phyloP scores from a whole-genome alignment of 2,113 vertebrate species.

The Sprattus sprattus region DNA sequence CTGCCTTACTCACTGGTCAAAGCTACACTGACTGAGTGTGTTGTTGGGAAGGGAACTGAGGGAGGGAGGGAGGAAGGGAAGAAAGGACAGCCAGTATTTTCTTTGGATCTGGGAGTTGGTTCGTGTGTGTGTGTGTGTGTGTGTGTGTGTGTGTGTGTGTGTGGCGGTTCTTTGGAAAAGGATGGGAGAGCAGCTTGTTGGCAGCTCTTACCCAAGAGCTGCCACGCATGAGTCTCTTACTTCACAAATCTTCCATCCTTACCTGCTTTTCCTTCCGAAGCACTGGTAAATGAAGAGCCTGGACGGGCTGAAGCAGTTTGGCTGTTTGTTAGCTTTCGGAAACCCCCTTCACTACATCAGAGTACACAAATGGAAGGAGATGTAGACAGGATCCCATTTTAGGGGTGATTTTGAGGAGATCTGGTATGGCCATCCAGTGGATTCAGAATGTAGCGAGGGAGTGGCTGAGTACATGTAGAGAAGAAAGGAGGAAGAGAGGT shows the following conservation, averaged over 20 bases:
- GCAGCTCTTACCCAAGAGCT: neutral
- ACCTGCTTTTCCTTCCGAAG: neutral
- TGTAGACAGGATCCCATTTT: neutral
- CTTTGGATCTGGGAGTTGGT: conserved; percentile 1
- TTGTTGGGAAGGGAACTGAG: neutral
- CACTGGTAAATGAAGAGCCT: neutral
- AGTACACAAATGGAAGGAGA: neutral
- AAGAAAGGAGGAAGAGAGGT: neutral
- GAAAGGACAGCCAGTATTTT: neutral
- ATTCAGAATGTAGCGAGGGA: neutral
- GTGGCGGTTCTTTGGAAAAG: neutral
- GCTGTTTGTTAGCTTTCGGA: neutral
- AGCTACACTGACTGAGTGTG: neutral
- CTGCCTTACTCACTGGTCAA: neutral
- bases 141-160: neutral
- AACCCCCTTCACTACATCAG: too few species aligned
- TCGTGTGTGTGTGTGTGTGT: neutral
- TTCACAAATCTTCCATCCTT: neutral
- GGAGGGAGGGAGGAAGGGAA: neutral
- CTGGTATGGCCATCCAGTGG: too few species aligned
- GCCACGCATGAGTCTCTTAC: neutral
- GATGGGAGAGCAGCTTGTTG: neutral
- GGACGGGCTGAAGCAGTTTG: neutral
- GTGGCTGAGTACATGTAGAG: neutral
- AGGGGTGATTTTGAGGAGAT: neutral